Conservation (phyloP, 2,888 invertebrate genomes). For the Diarsia dahlii region DNA sequence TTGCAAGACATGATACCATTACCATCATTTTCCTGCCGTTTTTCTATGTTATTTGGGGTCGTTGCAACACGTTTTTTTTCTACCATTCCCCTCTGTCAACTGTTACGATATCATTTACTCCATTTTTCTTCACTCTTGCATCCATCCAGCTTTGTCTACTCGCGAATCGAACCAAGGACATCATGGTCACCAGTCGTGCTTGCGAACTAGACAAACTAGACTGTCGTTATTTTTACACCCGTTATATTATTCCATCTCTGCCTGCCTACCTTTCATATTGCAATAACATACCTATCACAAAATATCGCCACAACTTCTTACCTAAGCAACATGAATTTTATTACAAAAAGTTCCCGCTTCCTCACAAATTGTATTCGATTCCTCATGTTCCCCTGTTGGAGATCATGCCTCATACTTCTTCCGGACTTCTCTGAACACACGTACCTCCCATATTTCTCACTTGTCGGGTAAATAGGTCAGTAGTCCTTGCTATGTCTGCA, state of each 20-base stretch:
- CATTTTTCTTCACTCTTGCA: too few relatives aligned
- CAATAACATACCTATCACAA: not conserved
- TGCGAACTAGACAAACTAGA: too few relatives aligned
- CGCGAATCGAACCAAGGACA: too few relatives aligned
- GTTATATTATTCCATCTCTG: not conserved
- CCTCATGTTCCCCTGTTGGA: slow-evolving; percentile 19
- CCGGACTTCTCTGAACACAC: slow-evolving; percentile 38
- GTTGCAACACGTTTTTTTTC: too few relatives aligned
- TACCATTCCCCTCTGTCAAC: too few relatives aligned
- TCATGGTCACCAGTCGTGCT: too few relatives aligned
- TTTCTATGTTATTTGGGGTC: too few relatives aligned
- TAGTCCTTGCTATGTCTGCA: slow-evolving; percentile 21
- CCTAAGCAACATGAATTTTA: not conserved
- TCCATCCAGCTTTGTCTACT: too few relatives aligned
- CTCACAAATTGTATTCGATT: slow-evolving; percentile 45
- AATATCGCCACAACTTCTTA: not conserved
- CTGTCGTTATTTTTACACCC: too few relatives aligned
- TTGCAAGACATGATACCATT: not conserved
- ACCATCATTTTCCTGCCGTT: too few relatives aligned
- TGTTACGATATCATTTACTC: too few relatives aligned
- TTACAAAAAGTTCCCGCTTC: slow-evolving; percentile 27
- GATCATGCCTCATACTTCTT: slow-evolving; percentile 54
- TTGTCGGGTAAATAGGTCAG: slow-evolving; percentile 56
- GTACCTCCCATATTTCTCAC: slow-evolving; percentile 51
- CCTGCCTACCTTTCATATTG: not conserved